phyloP scores from a whole-genome alignment of 2,113 vertebrate species.

The Paradoxurus hermaphroditus region DNA sequence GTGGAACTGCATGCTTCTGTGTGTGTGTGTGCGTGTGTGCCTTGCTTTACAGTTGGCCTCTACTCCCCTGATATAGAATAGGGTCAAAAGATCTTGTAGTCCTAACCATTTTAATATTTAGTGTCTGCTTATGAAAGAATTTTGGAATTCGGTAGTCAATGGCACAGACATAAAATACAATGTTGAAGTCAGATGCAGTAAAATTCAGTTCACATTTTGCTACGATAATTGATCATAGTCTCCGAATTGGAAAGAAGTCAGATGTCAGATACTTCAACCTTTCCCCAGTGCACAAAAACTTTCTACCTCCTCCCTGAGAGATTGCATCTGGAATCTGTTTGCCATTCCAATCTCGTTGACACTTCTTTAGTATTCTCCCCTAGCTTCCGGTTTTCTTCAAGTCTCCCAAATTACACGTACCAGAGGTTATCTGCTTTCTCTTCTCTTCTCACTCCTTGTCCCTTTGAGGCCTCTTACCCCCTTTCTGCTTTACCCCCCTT shows the following conservation, averaged over 20 bases:
- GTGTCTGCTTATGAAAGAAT: background rate
- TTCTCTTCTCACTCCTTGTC: background rate
- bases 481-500: background rate
- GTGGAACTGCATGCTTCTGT: too few relatives aligned
- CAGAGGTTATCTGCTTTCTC: background rate
- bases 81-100: background rate
- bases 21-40: background rate
- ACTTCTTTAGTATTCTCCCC: background rate
- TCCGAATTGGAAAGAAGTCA: background rate
- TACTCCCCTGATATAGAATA: background rate
- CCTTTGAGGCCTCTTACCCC: background rate
- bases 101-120: background rate
- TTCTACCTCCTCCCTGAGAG: background rate
- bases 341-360: background rate
- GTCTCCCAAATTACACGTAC: background rate
- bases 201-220: background rate
- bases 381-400: background rate
- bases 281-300: background rate
- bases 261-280: background rate
- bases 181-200: background rate
- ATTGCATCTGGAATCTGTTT: background rate
- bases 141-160: background rate
- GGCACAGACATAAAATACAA: background rate
- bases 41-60: background rate
- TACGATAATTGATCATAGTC: background rate